These are phyloP conservation scores for Seladonia tumulorum DNA, from an alignment of 2,888 invertebrate species.

Conservation along the genomic window DNA sequence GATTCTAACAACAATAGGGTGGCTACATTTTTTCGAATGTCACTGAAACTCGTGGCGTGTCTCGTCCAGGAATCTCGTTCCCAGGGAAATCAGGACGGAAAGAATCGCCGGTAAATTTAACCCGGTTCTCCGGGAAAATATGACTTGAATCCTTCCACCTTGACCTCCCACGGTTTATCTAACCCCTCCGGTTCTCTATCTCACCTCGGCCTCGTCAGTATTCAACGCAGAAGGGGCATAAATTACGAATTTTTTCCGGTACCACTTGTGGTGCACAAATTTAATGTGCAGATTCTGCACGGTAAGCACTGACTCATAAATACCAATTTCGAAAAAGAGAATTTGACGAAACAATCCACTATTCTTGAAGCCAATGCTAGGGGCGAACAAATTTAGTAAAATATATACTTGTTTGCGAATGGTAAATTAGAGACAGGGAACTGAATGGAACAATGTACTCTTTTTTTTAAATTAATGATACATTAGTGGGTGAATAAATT, in stretches of 20 bases:
- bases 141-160: constrained; percentile 42
- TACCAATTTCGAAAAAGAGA: not conserved
- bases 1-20: not conserved
- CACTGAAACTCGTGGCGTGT: not conserved
- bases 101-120: constrained; percentile 33
- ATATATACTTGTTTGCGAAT: too few relatives aligned
- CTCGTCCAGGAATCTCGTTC: not conserved
- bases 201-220: constrained; percentile 42
- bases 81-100: not conserved
- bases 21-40: not conserved
- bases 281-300: not conserved
- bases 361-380: too few relatives aligned
- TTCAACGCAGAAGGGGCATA: constrained; percentile 49
- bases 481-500: too few relatives aligned
- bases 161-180: constrained; percentile 40
- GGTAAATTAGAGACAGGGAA: too few relatives aligned
- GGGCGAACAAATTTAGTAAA: too few relatives aligned
- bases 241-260: constrained; percentile 48
- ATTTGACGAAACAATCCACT: not conserved
- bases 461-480: too few relatives aligned
- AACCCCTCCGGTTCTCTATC: constrained; percentile 31
- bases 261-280: not conserved
- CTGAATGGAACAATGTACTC: too few relatives aligned
- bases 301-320: not conserved
- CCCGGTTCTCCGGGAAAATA: constrained; percentile 40